These are phyloP conservation scores for Reticulitermes speratus DNA, from an alignment of 1,140 invertebrate genomes.

Conservation along the genomic window DNA sequence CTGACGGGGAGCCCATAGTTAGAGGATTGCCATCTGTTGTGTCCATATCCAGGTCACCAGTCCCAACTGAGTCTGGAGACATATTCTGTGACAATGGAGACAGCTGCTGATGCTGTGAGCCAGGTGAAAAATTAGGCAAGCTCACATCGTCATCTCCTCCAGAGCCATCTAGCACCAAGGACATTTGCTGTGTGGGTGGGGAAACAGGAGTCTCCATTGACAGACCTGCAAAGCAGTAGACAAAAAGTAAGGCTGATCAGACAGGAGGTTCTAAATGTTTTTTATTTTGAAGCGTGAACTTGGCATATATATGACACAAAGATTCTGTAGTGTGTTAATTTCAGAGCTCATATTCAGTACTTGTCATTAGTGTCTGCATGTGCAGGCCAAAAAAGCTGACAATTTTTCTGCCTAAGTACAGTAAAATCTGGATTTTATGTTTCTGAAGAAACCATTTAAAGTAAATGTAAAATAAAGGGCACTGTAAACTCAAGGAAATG, in stretches of 20 bases:
- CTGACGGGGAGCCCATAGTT: constrained; percentile 30
- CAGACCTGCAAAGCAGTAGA: neutral
- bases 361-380: too few relatives aligned
- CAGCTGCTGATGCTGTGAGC: constrained; percentile 29
- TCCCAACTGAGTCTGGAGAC: constrained; percentile 25
- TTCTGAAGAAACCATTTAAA: too few relatives aligned
- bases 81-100: constrained; percentile 28
- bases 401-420: too few relatives aligned
- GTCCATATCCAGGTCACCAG: constrained; percentile 39
- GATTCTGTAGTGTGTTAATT: too few relatives aligned
- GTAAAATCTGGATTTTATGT: too few relatives aligned
- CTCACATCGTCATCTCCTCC: constrained; percentile 29
- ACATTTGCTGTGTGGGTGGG: constrained; percentile 28
- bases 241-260: neutral
- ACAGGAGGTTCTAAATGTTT: too few relatives aligned
- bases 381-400: too few relatives aligned
- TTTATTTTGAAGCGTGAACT: too few relatives aligned
- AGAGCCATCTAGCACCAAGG: constrained; percentile 16
- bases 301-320: too few relatives aligned
- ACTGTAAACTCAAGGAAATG: too few relatives aligned
- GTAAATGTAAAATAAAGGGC: too few relatives aligned
- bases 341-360: too few relatives aligned
- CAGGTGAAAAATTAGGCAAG: constrained; percentile 28
- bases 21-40: constrained; percentile 30
- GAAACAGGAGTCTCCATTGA: constrained; percentile 30